Evolutionary conservation across 2,797 vertebrate genomes (phyloP), one percentile per base, ranked within the genome.

Genomic region (Lithobates sylvaticus): DNA sequence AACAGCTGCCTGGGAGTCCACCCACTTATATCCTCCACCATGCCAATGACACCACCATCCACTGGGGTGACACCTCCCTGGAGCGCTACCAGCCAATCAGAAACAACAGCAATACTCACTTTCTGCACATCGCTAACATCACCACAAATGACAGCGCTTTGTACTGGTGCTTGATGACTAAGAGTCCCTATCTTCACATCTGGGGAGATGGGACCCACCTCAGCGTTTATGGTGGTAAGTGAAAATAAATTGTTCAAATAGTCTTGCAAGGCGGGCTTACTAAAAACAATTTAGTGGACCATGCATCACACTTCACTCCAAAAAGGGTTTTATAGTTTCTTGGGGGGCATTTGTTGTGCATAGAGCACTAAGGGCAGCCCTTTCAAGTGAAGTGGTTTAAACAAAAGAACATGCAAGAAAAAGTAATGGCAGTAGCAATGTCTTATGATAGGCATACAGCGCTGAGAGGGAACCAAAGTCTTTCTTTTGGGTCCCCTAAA

Each of bases 151-250:
- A 83, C 69, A 83, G 80, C 3, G 85, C 75, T 75, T 1, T 68
- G 0, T 83, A 83, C 61, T 86, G 80, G 79, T 86, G 85, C 18
- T 12, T 83, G 39, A 2, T 73, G 0, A 27, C n/a, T 10, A 72
- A 32, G 27, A 54, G 72, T 1, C 34, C 9, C 15, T 39, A 18
- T 34, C 10, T 42, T 29, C 69, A 58, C 8, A 61, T 83, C 1
- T 83, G 80, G 80, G 85, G 79, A 13, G 32, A 67, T 0, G 85
- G 85, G 23, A 83, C 74, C 1, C 39, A 23, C 5, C 79, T 86
- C 74, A 86, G 80, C 65, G 68, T 86, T 23, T 86, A 44, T 67
- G 80, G 85, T 0, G 85, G 85, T 86, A 39, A 21, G 76, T 73
- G 18, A n/a, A 39, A 42, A 1, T 29, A 29, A 50, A 16, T 70